phyloP scores from a whole-genome alignment of 2,888 invertebrate species.

The Platycheirus albimanus region DNA sequence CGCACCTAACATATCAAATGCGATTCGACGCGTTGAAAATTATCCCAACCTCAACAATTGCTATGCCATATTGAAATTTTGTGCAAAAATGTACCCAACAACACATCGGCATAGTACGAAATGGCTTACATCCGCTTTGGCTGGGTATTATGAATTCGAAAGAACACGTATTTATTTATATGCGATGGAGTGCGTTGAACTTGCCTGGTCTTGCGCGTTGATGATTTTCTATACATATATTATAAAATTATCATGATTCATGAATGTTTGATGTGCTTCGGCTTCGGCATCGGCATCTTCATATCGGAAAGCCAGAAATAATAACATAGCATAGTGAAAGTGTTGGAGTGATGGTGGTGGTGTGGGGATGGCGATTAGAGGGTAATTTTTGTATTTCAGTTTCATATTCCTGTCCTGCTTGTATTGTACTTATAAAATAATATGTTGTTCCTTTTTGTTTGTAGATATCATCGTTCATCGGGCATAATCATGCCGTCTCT shows the following conservation, averaged over 20 bases:
- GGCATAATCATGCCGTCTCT: too few species aligned
- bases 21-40: constrained; percentile 42
- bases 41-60: background rate
- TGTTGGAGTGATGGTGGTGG: too few species aligned
- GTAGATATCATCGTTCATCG: too few species aligned
- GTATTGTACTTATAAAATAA: too few species aligned
- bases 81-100: constrained; percentile 44
- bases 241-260: too few species aligned
- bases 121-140: constrained; percentile 61
- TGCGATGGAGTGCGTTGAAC: constrained; percentile 41
- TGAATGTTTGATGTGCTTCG: constrained; percentile 25
- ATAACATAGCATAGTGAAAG: too few species aligned
- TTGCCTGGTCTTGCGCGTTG: constrained; percentile 18
- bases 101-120: constrained; percentile 14
- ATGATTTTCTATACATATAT: constrained; percentile 39
- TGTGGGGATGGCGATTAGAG: too few species aligned
- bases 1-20: constrained; percentile 25
- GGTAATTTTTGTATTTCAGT: too few species aligned
- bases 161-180: constrained; percentile 60
- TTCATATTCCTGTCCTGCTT: too few species aligned
- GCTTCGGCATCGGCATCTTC: background rate
- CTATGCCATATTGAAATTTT: constrained; percentile 10
- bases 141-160: constrained; percentile 52
- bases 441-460: too few species aligned
- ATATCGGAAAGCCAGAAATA: background rate